Conservation (phyloP, 1,140 invertebrate genomes). For the Ceratosolen fusciceps region DNA sequence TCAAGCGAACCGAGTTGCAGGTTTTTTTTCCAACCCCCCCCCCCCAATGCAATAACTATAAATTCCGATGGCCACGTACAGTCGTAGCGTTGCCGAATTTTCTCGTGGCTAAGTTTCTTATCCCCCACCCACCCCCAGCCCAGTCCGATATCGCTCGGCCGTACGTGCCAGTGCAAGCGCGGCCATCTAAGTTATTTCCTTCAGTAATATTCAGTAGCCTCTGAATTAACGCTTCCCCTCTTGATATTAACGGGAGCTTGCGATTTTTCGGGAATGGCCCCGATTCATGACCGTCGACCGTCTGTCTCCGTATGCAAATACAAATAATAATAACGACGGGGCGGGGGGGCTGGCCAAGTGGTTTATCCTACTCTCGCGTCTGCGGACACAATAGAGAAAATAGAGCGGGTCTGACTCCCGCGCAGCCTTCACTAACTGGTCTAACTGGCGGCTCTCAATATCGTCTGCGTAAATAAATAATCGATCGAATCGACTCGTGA, state of each 20-base stretch:
- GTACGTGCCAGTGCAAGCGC: neutral
- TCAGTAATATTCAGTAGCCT: neutral
- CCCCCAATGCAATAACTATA: constrained; percentile 31
- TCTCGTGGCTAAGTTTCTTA: neutral
- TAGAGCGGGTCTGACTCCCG: neutral
- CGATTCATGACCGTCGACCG: neutral
- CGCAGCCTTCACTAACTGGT: neutral
- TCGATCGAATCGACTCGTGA: neutral
- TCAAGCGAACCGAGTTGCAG: neutral
- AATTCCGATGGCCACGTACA: constrained; percentile 29
- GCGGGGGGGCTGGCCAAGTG: neutral
- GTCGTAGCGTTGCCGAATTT: constrained; percentile 26
- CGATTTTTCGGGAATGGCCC: too few species aligned
- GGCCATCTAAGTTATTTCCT: neutral
- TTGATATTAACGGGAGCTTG: too few species aligned
- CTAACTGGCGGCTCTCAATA: neutral
- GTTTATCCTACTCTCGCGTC: neutral
- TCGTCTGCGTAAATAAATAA: neutral
- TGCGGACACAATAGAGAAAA: neutral
- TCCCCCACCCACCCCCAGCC: neutral
- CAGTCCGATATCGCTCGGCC: too few species aligned
- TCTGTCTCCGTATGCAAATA: neutral
- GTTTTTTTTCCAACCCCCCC: too few species aligned
- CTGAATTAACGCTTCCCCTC: neutral
- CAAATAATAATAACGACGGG: neutral